These are phyloP conservation scores for Nymphalis urticae DNA, from an alignment of 2,888 invertebrate genomes.

Conservation along the genomic window DNA sequence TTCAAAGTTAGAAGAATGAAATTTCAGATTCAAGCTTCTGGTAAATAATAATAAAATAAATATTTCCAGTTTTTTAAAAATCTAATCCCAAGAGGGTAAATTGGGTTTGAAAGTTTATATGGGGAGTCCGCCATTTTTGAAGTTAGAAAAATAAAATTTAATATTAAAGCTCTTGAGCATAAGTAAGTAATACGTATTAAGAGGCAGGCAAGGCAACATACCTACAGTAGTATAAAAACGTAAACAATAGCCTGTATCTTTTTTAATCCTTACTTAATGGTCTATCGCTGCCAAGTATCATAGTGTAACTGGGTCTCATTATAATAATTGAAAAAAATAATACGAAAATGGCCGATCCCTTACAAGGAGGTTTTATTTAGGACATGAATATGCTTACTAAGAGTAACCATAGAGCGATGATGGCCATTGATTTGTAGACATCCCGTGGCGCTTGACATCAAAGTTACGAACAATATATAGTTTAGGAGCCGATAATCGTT, in stretches of 20 bases:
- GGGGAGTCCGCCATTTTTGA: no score
- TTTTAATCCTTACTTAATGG: conserved; percentile 14
- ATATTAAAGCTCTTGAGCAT: no score
- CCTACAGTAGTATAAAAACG: background rate
- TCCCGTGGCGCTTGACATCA: conserved; percentile 17
- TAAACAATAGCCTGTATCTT: background rate
- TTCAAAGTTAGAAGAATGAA: no score
- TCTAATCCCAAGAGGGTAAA: no score
- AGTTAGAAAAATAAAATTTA: no score
- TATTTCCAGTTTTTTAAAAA: no score
- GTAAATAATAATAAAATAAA: no score
- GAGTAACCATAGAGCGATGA: conserved; percentile 23
- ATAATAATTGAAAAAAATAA: conserved; percentile 39
- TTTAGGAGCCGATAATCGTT: conserved; percentile 4
- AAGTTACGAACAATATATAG: conserved; percentile 23
- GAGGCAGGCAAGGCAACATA: no score
- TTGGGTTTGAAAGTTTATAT: no score
- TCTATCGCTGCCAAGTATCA: conserved; percentile 28
- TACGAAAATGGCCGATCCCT: conserved; percentile 46
- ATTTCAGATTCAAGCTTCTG: no score
- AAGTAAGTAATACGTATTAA: no score
- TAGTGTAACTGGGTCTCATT: conserved; percentile 27
- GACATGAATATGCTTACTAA: conserved; percentile 33
- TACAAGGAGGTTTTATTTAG: conserved; percentile 42
- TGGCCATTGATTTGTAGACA: conserved; percentile 7